Evolutionary conservation across 2,113 vertebrate genomes (phyloP), one percentile per base, ranked within the genome.

Genomic region (Tachycineta bicolor): DNA sequence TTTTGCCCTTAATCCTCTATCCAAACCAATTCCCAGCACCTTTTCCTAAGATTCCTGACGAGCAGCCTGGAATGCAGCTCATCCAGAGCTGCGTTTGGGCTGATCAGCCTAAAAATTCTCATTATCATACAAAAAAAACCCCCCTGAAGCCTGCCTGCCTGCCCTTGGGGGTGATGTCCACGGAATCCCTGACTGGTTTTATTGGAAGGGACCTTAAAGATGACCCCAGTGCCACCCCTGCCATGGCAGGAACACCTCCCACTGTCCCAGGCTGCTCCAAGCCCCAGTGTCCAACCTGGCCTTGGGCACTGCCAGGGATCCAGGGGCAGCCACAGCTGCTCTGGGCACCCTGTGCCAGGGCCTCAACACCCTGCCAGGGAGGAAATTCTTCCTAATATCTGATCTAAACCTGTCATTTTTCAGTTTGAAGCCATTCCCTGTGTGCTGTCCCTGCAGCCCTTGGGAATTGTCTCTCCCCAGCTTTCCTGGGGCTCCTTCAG

Each of bases 221-320:
- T 37, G 37, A 62, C 0, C 4, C 0, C 49, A 11, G 1, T 4
- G 0, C 39, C 64, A 52, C 4, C 55, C 74, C 39, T 5, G 46
- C 63, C 83, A 26, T 17, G 55, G 73, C 84, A 78, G 56, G 56
- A 74, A 53, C 74, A 33, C 47, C 74, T 78, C 0, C 74, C 84
- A n/a, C 39, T 60, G 47, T 13, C 12, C 52, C 69, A 75, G 59
- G 69, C 8, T 71, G 56, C 46, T 83, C 50, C 68, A 47, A 71
- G 13, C n/a, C 44, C 56, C 25, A 34, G 0, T 43, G 47, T 28
- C 70, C 83, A 85, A 0, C 12, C 64, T 86, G 83, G 34, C 37
- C 71, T 78, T 14, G 74, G 64, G 7, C 84, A 87, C 47, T 70
- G 16, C 55, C 64, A 87, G 64, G 84, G 73, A 87, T 87, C 22